Base-by-base conservation (phyloP, 2,888 invertebrate genomes). In the Bellardia pandia region DNA sequence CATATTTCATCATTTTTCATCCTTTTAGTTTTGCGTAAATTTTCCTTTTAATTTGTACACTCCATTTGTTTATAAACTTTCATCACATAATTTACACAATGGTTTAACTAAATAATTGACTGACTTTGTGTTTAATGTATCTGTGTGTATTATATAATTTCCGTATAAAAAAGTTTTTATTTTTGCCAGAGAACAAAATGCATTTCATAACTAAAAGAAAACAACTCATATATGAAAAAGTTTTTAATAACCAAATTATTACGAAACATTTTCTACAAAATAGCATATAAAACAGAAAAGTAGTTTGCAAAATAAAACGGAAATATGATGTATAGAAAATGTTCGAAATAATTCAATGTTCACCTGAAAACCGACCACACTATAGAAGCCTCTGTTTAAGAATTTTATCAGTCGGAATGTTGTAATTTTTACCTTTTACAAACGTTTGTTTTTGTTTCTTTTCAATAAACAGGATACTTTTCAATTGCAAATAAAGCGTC, bases 31-130 rank as follows among this genome's bases (percentile, higher is more conserved):
- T 66, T 74, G 30, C 48, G 23, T 45, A 14, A 45, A 56, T n/a
- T 23, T 66, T 72, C 40, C 58, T 66, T 72, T 72, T 66, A 9
- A 13, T 45, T 14, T 76, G 56, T 74, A 60, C 14, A 60, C 14
- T 2, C 11, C 53, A 64, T 80, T 80, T 85, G 45, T 80, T 53
- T 14, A 62, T 71, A 69, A 75, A 48, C 48, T 82, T 85, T 81
- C 80, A 81, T 86, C 79, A 79, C 83, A 83, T 75, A 56, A 72
- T 74, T 77, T 51, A 51, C 23, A 23, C 23, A 23, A 23, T 23
- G 23, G 66, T 56, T 45, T 45, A 45, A 45, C 45, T 45, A 45
- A 45, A 53, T 66, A 78, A 66, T 56, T 78, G 64, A 51, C 14
- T 53, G 69, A 75, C 66, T 74, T 82, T 60, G 33, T 64, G 7